These are phyloP conservation scores for Pammene aurita DNA, from an alignment of 2,888 invertebrate genomes.

Conservation along the genomic window DNA sequence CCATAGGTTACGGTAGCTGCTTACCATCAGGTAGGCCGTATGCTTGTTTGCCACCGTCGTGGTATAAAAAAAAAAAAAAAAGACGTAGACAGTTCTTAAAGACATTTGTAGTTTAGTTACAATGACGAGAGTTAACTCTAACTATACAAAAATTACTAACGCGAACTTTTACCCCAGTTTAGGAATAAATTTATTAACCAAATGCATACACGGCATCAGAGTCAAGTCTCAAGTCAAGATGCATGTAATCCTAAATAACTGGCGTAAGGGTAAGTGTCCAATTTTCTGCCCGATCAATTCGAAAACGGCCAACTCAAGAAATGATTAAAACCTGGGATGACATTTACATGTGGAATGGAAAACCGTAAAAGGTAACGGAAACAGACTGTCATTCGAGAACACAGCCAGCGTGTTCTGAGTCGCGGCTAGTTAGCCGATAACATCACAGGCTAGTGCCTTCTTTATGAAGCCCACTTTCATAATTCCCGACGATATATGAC, in stretches of 20 bases:
- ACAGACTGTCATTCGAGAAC: slow-evolving; percentile 55
- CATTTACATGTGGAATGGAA: slow-evolving; percentile 54
- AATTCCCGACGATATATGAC: slow-evolving; percentile 60
- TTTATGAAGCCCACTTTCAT: slow-evolving; percentile 72
- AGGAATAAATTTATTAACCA: too few species aligned
- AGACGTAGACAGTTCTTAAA: too few species aligned
- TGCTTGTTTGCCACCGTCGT: too few species aligned
- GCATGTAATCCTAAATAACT: slow-evolving; percentile 4
- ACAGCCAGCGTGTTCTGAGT: slow-evolving; percentile 57
- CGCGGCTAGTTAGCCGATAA: slow-evolving; percentile 72
- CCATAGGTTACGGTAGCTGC: too few species aligned
- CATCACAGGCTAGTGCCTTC: slow-evolving; percentile 61
- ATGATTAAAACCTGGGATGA: slow-evolving; percentile 40
- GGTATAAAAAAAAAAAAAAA: too few species aligned
- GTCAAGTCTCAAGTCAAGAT: not conserved
- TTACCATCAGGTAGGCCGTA: too few species aligned
- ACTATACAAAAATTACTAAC: not conserved
- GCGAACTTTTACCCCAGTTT: too few species aligned
- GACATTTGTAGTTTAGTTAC: too few species aligned
- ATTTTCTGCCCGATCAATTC: slow-evolving; percentile 32
- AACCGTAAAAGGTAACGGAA: slow-evolving; percentile 50
- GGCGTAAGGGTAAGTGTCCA: not conserved
- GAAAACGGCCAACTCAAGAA: slow-evolving; percentile 25
- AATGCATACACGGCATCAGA: too few species aligned
- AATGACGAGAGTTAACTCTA: too few species aligned